Conservation (phyloP, 2,888 invertebrate species). For the Heliconius ethilla region DNA sequence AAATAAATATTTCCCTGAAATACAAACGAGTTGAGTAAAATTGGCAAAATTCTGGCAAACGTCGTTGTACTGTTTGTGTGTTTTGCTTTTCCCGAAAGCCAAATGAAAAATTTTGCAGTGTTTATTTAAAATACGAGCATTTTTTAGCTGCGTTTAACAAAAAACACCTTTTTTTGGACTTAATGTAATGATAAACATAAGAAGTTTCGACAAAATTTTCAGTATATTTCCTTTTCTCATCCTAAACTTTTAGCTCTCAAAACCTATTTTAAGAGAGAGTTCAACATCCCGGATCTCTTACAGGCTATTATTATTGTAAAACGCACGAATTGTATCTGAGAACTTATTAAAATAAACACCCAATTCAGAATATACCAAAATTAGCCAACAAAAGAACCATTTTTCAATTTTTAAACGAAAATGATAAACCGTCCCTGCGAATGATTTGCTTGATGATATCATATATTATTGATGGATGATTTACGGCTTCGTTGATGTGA, state of each 20-base stretch:
- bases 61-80: conserved; percentile 46
- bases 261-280: not conserved
- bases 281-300: not conserved
- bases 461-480: conserved; percentile 39
- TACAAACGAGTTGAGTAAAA: conserved; percentile 67
- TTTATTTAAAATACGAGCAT: not conserved
- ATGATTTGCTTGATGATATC: conserved; percentile 32
- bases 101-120: conserved; percentile 24
- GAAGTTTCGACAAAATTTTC: not conserved
- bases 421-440: conserved; percentile 10
- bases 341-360: not conserved
- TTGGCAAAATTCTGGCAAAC: conserved; percentile 59
- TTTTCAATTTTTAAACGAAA: not conserved
- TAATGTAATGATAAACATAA: not conserved
- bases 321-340: not conserved
- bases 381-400: not conserved
- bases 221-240: not conserved
- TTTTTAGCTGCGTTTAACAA: not conserved
- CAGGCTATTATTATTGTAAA: not conserved
- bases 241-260: not conserved
- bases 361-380: not conserved
- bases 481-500: conserved; percentile 51
- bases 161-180: not conserved
- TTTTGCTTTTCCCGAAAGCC: conserved; percentile 25
- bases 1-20: conserved; percentile 65